Evolutionary conservation across 1,140 invertebrate species (phyloP).

Genomic region (Drosophila pectinifera): DNA sequence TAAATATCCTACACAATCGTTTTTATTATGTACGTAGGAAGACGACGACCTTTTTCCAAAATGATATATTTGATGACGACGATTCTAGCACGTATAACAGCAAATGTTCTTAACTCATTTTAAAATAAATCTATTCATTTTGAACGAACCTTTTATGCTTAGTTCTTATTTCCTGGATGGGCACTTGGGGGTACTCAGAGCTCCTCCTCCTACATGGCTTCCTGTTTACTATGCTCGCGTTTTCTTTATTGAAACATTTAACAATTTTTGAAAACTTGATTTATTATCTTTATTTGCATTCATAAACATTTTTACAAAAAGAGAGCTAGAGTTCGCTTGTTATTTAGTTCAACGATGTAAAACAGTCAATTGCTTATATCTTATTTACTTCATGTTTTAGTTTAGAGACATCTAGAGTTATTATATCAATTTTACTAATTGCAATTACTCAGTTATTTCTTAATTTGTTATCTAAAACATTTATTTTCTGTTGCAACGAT

Average conservation of each 20-base stretch:
- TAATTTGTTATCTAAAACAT: background rate
- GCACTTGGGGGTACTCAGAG: background rate
- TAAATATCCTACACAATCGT: slow-evolving; percentile 43
- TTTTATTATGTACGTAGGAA: slow-evolving; percentile 51
- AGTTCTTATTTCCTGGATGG: slow-evolving; percentile 13
- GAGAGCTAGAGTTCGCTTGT: slow-evolving; percentile 3
- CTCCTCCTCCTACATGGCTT: too few relatives aligned
- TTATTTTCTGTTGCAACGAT: slow-evolving; percentile 10
- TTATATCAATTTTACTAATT: slow-evolving; percentile 12
- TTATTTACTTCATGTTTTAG: background rate
- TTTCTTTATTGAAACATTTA: too few relatives aligned
- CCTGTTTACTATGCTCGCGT: too few relatives aligned
- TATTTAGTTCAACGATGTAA: slow-evolving; percentile 3
- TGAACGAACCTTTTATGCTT: slow-evolving; percentile 35
- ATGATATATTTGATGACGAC: slow-evolving; percentile 55
- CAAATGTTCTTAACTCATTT: slow-evolving; percentile 70
- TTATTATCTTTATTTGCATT: background rate
- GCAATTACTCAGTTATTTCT: background rate
- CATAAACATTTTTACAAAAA: slow-evolving; percentile 20
- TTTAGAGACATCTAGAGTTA: slow-evolving; percentile 2
- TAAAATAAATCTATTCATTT: slow-evolving; percentile 78
- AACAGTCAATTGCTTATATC: slow-evolving; percentile 28
- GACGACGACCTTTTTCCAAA: slow-evolving; percentile 51
- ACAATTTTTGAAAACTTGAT: slow-evolving; percentile 2
- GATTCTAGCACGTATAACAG: slow-evolving; percentile 74